Conservation (phyloP, 2,888 invertebrate species). For the Smittia aterrima region DNA sequence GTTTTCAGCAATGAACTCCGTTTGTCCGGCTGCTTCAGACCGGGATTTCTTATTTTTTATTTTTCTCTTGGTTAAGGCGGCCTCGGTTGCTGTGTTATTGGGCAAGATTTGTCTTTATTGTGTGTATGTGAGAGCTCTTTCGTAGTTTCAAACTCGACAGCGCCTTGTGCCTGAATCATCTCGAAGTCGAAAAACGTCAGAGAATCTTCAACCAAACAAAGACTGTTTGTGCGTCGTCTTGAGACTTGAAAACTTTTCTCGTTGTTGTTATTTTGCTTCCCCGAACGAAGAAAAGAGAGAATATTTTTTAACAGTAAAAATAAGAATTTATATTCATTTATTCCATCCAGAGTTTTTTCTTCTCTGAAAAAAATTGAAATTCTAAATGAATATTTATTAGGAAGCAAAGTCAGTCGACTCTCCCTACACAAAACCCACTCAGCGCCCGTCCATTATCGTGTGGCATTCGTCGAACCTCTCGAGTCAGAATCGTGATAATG, state of each 20-base stretch:
- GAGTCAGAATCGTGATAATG: neutral
- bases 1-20: neutral
- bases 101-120: neutral
- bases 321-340: slow-evolving; percentile 37
- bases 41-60: slow-evolving; percentile 14
- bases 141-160: neutral
- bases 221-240: slow-evolving; percentile 22
- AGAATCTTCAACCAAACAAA: slow-evolving; percentile 10
- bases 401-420: neutral
- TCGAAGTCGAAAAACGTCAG: slow-evolving; percentile 13
- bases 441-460: neutral
- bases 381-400: slow-evolving; percentile 41
- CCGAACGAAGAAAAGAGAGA: neutral
- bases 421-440: neutral
- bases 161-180: slow-evolving; percentile 24
- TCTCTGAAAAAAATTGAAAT: slow-evolving; percentile 25
- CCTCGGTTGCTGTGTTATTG: neutral
- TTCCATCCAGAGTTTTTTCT: slow-evolving; percentile 17
- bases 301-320: slow-evolving; percentile 40
- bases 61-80: neutral
- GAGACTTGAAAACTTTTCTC: slow-evolving; percentile 4
- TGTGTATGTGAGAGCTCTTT: slow-evolving; percentile 2
- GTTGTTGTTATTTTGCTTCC: neutral
- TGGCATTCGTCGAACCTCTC: neutral
- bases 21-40: slow-evolving; percentile 21